Evolutionary conservation across 1,140 invertebrate genomes (phyloP).

Genomic region (Pseudomyrmex pallidus): DNA sequence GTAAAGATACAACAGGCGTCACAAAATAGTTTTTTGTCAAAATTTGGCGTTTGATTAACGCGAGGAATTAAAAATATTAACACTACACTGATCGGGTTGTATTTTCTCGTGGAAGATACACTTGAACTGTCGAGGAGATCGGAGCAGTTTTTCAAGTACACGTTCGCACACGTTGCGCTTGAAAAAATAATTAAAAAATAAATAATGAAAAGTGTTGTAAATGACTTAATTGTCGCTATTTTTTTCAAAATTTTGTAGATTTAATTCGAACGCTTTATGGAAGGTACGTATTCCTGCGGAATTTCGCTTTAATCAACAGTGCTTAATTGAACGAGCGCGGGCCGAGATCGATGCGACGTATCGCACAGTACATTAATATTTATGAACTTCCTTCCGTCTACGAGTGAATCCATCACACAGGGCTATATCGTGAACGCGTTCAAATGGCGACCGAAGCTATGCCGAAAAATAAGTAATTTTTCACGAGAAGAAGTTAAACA

Average conservation of each 20-base stretch:
- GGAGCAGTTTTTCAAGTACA: too few relatives aligned
- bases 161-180: too few relatives aligned
- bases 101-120: neutral
- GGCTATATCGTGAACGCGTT: neutral
- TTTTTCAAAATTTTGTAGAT: neutral
- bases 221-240: neutral
- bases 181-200: too few relatives aligned
- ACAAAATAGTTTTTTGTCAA: neutral
- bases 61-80: too few relatives aligned
- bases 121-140: neutral
- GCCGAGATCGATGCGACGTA: slow-evolving; percentile 57
- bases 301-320: slow-evolving; percentile 52
- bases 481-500: neutral
- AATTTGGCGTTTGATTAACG: too few relatives aligned
- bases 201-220: neutral
- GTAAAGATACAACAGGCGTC: too few relatives aligned
- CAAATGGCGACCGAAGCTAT: slow-evolving; percentile 14
- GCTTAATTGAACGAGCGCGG: slow-evolving; percentile 44
- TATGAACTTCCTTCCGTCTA: slow-evolving; percentile 46
- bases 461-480: neutral
- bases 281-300: neutral
- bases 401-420: slow-evolving; percentile 25
- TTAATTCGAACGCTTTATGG: slow-evolving; percentile 1
- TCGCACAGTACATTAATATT: slow-evolving; percentile 55
- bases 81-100: too few relatives aligned